Base-by-base conservation (phyloP, 2,888 invertebrate genomes). In the Netelia inedita region DNA sequence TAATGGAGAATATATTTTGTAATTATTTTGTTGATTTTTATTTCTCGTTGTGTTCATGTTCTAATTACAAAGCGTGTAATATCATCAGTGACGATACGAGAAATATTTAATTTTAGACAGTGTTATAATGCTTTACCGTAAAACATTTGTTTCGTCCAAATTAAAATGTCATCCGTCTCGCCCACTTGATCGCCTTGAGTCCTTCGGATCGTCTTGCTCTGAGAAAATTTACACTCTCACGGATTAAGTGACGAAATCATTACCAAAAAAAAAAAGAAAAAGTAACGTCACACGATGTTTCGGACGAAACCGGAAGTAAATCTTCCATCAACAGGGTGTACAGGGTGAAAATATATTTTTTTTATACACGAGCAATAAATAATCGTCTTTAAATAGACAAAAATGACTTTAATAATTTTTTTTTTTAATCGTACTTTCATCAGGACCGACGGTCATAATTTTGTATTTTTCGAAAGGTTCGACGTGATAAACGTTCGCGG, bases 81-180 rank as follows among this genome's bases (percentile, higher is more conserved):
- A 53, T 35, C n/a, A 57, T 63, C 19, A 69, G 71, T 57, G 75
- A 59, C 46, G 63, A 69, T 69, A 69, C 76, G 82, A 59, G 82
- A 82, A 82, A 82, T 69, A 75, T 55, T 63, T 23, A 55, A 46
- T 69, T 16, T 19, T 50, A 55, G 28, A 46, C 21, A 23, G 11
- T 59, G 59, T 21, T 59, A 21, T 11, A 21, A 46, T 46, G 9
- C 11, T 50, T 74, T 11, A 35, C 72, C 28, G 16, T 5, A 57
- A 72, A 50, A 79, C 63, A 57, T 21, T 72, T 8, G 41, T 1
- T 55, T 65, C 43, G 50, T 9, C 43, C 50, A 16, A 73, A 79
- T 79, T 79, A 79, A 73, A 73, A 73, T 16, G 35, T n/a, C 55
- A 73, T 79, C 35, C 16, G 79, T 21, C 65, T 53, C 71, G 79